These are phyloP conservation scores for Vulpes ferrilata DNA, from an alignment of 2,113 vertebrate genomes.

Conservation along the genomic window DNA sequence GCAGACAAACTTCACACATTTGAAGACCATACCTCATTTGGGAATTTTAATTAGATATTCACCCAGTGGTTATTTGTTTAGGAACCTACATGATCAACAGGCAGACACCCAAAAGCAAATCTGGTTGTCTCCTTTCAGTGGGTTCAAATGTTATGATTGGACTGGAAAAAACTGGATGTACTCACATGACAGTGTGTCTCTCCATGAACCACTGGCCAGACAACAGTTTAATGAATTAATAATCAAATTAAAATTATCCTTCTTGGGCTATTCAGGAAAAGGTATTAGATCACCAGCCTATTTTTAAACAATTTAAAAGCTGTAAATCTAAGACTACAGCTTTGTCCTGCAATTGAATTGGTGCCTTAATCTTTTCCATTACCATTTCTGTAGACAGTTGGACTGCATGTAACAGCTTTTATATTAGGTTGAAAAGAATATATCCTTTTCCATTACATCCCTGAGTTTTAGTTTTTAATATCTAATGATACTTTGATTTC, in stretches of 20 bases:
- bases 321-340: background rate
- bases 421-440: slow-evolving; percentile 58
- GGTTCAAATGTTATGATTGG: slow-evolving; percentile 93
- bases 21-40: background rate
- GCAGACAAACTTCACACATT: background rate
- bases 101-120: slow-evolving; percentile 93
- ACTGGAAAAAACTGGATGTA: slow-evolving; percentile 91
- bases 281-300: slow-evolving; percentile 70
- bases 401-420: slow-evolving; percentile 44
- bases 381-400: background rate
- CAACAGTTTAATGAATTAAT: slow-evolving; percentile 91
- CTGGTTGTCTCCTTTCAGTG: slow-evolving; percentile 93
- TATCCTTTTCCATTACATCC: background rate
- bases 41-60: slow-evolving; percentile 88
- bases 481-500: slow-evolving; percentile 45
- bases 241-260: slow-evolving; percentile 88
- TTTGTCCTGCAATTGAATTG: slow-evolving; percentile 32
- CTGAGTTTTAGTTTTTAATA: slow-evolving; percentile 40
- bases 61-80: slow-evolving; percentile 81
- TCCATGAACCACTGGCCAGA: slow-evolving; percentile 90
- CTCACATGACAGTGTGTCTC: slow-evolving; percentile 87
- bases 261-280: slow-evolving; percentile 85
- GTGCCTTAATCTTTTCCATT: slow-evolving; percentile 53
- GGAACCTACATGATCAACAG: slow-evolving; percentile 94
- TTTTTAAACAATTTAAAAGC: slow-evolving; percentile 73